A percentile compares a stretch with the other conserved stretches of the same genome.
Evolutionary conservation across 1,140 invertebrate species (phyloP).

Genomic region (Drosophila pandora): DNA sequence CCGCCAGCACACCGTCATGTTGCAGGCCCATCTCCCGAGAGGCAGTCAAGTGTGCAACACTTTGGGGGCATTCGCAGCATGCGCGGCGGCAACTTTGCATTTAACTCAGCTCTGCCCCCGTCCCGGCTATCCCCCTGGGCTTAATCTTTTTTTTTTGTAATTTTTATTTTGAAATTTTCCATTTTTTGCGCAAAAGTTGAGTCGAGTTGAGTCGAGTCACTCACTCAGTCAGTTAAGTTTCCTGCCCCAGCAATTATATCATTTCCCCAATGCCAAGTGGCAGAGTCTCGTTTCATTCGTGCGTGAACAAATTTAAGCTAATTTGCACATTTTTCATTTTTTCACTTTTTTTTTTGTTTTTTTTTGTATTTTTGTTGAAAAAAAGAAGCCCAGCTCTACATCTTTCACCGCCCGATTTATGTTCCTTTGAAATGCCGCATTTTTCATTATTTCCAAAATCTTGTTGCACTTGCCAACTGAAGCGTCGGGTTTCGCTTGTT

Average conservation of each 20-base stretch:
- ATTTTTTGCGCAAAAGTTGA: conserved; percentile 7
- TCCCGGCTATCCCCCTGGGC: background rate
- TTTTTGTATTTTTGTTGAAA: background rate
- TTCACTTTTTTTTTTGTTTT: background rate
- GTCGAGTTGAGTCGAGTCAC: conserved; percentile 57
- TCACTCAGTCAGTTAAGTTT: conserved; percentile 77
- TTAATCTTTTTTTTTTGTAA: conserved; percentile 1
- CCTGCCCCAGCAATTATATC: conserved; percentile 79
- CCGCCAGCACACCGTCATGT: background rate
- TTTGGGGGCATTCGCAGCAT: conserved; percentile 53
- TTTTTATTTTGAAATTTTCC: background rate
- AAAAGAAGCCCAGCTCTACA: background rate
- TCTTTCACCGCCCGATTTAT: conserved; percentile 34
- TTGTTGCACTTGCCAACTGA: background rate
- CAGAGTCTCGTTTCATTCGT: conserved; percentile 59
- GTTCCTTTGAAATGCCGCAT: conserved; percentile 32
- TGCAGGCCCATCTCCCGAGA: conserved; percentile 29
- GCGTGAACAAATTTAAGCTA: conserved; percentile 75
- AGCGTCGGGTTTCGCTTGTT: background rate
- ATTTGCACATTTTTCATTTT: conserved; percentile 62
- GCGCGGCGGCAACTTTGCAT: conserved; percentile 63
- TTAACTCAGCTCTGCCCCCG: conserved; percentile 13
- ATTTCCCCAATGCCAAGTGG: conserved; percentile 68
- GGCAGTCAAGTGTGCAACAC: conserved; percentile 75
- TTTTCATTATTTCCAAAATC: background rate